A percentile compares a stretch with the other conserved stretches of the same genome.
phyloP scores from a whole-genome alignment of 2,888 invertebrate genomes.

The Siphonodentalium dalli region DNA sequence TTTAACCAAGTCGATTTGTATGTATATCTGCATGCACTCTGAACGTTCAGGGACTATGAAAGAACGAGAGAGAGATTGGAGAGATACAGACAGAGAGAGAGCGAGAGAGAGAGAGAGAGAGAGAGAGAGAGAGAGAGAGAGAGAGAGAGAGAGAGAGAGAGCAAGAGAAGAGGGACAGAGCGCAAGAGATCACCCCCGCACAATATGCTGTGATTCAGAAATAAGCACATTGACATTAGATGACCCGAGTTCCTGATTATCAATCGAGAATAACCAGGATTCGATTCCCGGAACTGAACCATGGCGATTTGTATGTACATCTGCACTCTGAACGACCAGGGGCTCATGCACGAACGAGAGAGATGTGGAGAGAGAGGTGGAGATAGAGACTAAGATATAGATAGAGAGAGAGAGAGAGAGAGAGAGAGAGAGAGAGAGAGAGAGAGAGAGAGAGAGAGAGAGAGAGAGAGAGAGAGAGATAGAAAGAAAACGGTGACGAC shows the following conservation, averaged over 20 bases:
- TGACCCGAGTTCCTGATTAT: no score
- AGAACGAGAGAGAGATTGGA: no score
- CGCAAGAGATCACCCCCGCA: no score
- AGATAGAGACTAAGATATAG: background rate
- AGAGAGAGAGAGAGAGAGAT: background rate
- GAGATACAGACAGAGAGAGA: background rate
- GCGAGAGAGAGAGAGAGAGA: background rate
- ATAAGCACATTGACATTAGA: background rate
- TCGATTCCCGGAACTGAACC: no score
- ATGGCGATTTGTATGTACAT: background rate
- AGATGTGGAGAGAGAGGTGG: no score
- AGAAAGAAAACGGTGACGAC: background rate
- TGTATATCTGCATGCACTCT: no score
- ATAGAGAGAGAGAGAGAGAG: no score
- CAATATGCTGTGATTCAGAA: background rate
- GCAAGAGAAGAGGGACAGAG: conserved; percentile 8
- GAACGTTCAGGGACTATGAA: background rate
- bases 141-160: no score
- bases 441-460: background rate
- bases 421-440: background rate
- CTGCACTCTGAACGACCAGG: no score
- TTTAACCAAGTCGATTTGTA: no score
- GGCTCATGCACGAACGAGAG: background rate
- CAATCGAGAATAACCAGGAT: no score
- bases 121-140: no score